phyloP scores from a whole-genome alignment of 2,888 invertebrate species.

The Panopea generosa region DNA sequence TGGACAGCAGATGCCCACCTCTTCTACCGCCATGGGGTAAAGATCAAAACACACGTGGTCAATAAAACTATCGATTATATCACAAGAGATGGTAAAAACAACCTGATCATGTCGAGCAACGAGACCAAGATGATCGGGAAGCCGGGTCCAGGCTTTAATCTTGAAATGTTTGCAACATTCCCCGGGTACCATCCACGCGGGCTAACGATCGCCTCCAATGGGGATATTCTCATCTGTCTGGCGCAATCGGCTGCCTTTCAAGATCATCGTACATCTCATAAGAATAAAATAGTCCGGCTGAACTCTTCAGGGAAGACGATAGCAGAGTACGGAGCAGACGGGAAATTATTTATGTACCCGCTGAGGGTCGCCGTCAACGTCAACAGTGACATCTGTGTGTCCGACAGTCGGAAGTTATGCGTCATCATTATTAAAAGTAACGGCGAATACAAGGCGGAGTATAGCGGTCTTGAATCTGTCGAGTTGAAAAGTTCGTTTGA shows the following conservation, averaged over 20 bases:
- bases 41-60: slow-evolving; percentile 62
- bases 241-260: slow-evolving; percentile 69
- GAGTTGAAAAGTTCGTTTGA: slow-evolving; percentile 55
- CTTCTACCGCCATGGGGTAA: slow-evolving; percentile 63
- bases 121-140: slow-evolving; percentile 61
- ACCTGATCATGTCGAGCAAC: slow-evolving; percentile 63
- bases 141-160: slow-evolving; percentile 61
- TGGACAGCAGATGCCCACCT: slow-evolving; percentile 67
- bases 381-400: slow-evolving; percentile 72
- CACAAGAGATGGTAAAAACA: slow-evolving; percentile 50
- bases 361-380: slow-evolving; percentile 73
- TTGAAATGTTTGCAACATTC: slow-evolving; percentile 57
- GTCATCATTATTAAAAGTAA: slow-evolving; percentile 64
- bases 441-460: slow-evolving; percentile 61
- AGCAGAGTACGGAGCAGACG: slow-evolving; percentile 64
- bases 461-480: slow-evolving; percentile 39
- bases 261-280: slow-evolving; percentile 64
- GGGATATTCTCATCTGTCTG: slow-evolving; percentile 62
- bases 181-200: slow-evolving; percentile 66
- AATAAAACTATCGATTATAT: slow-evolving; percentile 66
- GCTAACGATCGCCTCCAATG: slow-evolving; percentile 47
- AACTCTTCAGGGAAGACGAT: slow-evolving; percentile 49
- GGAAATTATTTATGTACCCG: slow-evolving; percentile 65
- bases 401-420: slow-evolving; percentile 64
- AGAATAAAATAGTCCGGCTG: slow-evolving; percentile 62